phyloP scores from a whole-genome alignment of 2,797 vertebrate species.

The Hoplostethus mediterraneus region DNA sequence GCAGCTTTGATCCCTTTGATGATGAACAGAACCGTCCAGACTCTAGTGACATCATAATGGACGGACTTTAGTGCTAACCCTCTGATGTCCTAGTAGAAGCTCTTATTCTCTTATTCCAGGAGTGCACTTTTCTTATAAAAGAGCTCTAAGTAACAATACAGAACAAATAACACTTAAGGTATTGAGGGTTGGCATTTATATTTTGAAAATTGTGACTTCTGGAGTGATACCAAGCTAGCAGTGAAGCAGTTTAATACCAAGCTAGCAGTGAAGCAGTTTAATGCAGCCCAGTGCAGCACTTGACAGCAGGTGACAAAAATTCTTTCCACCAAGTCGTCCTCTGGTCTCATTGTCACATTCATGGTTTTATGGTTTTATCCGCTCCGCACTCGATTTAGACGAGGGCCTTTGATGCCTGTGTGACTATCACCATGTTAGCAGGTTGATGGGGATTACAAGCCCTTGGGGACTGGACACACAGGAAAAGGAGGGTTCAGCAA shows the following conservation, averaged over 20 bases:
- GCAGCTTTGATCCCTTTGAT: conserved; percentile 10
- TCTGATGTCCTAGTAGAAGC: not conserved
- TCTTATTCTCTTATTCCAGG: not conserved
- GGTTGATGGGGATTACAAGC: conserved; percentile 16
- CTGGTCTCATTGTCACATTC: conserved; percentile 24
- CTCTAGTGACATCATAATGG: no score
- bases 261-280: not conserved
- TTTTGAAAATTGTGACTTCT: not conserved
- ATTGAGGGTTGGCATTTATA: no score
- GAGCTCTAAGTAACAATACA: not conserved
- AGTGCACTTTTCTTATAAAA: not conserved
- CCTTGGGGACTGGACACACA: conserved; percentile 16
- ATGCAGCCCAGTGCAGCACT: not conserved
- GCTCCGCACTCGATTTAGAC: conserved; percentile 36
- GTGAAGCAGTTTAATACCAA: not conserved
- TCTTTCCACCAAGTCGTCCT: conserved; percentile 16
- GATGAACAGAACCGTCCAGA: no score
- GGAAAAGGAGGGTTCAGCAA: conserved; percentile 10
- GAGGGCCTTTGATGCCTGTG: conserved; percentile 31
- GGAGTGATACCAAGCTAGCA: not conserved
- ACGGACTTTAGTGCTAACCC: not conserved
- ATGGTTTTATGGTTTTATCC: conserved; percentile 39
- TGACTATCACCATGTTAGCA: conserved; percentile 41
- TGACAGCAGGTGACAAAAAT: not conserved
- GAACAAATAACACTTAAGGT: not conserved